Percentiles rank a stretch among this genome's conserved stretches.
Evolutionary conservation across 2,888 invertebrate species (phyloP).

Genomic region (Cantharis lateralis): DNA sequence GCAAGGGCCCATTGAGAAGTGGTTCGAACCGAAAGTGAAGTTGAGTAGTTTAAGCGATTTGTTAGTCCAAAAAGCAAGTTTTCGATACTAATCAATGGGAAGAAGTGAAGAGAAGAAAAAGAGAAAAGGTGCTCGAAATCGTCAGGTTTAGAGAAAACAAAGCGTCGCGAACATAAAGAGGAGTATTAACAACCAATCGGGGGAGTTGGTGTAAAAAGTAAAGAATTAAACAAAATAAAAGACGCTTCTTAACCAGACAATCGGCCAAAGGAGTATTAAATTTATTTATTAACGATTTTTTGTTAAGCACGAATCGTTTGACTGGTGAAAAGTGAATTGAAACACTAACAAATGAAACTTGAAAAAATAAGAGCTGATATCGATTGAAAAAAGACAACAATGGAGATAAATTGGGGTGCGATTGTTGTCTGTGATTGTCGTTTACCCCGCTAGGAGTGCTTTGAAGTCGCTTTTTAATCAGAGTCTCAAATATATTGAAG

Average conservation of each 20-base stretch:
- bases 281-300: slow-evolving; percentile 28
- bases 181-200: slow-evolving; percentile 49
- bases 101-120: not conserved
- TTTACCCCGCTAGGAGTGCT: slow-evolving; percentile 51
- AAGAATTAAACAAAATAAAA: slow-evolving; percentile 47
- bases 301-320: slow-evolving; percentile 40
- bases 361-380: slow-evolving; percentile 51
- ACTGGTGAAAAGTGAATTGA: slow-evolving; percentile 46
- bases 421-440: slow-evolving; percentile 57
- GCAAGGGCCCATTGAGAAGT: slow-evolving; percentile 36
- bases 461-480: slow-evolving; percentile 58
- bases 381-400: slow-evolving; percentile 57
- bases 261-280: slow-evolving; percentile 37
- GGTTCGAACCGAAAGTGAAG: slow-evolving; percentile 31
- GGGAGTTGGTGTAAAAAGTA: slow-evolving; percentile 48
- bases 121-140: not conserved
- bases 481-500: slow-evolving; percentile 51
- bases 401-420: slow-evolving; percentile 55
- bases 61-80: slow-evolving; percentile 29
- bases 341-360: slow-evolving; percentile 53
- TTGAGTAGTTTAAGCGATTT: slow-evolving; percentile 39
- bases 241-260: slow-evolving; percentile 43
- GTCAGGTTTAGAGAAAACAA: not conserved
- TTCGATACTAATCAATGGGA: not conserved
- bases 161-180: slow-evolving; percentile 36